These are phyloP conservation scores for Alosa sapidissima DNA, from an alignment of 2,797 vertebrate species.

Conservation along the genomic window DNA sequence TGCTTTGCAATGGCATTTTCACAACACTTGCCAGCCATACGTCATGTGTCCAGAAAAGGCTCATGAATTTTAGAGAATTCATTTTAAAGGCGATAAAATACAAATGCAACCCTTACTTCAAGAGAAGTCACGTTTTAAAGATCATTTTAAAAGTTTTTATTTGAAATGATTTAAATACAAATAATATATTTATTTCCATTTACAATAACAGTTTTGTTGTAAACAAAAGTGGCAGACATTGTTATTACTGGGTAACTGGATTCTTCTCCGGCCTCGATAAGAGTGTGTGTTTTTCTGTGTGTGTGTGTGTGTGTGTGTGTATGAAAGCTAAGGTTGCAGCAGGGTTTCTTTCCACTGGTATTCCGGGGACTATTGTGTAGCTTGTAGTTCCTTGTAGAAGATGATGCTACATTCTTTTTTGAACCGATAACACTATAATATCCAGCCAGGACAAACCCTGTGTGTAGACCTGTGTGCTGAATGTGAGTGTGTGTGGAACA, in stretches of 20 bases:
- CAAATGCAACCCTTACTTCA: background rate
- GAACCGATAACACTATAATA: constrained; percentile 60
- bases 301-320: constrained; percentile 25
- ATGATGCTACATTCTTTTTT: constrained; percentile 76
- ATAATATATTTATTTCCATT: constrained; percentile 87
- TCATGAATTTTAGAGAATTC: no score
- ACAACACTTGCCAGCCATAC: no score
- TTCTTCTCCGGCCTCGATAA: constrained; percentile 40
- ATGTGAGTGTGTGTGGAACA: constrained; percentile 32
- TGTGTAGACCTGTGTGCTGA: background rate
- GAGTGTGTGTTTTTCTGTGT: constrained; percentile 33
- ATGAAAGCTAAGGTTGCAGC: constrained; percentile 11
- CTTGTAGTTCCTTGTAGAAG: constrained; percentile 63
- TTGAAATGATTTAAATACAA: constrained; percentile 95
- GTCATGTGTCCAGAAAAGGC: no score
- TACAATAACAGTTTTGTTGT: constrained; percentile 88
- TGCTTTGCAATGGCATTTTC: no score
- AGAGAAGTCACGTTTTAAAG: constrained; percentile 16
- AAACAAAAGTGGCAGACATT: constrained; percentile 84
- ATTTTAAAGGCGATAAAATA: no score
- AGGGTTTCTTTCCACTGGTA: constrained; percentile 25
- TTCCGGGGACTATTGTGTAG: constrained; percentile 26
- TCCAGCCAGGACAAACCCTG: constrained; percentile 31
- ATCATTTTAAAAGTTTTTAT: constrained; percentile 86
- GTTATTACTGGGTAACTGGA: constrained; percentile 67